Evolutionary conservation across 1,140 invertebrate genomes (phyloP), one percentile per base, ranked within the genome.

Genomic region (Melitaea cinxia): DNA sequence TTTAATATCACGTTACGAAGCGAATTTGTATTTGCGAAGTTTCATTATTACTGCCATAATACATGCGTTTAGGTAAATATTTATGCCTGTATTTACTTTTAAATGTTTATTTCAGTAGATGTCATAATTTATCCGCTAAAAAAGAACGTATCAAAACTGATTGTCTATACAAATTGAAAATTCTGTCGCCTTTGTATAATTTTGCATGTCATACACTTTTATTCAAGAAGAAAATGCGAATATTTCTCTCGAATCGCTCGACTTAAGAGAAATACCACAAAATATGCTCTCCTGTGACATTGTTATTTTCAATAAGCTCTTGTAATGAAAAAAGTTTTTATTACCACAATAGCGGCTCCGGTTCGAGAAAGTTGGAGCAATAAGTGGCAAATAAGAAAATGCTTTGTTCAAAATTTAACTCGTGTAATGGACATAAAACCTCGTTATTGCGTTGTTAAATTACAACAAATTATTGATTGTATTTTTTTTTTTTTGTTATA

Each of bases 281-380:
- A 79, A 83, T 70, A 75, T 68, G 70, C 73, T 73, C 60, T 63
- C 66, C 60, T 39, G 70, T 73, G 77, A 83, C 77, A 80, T 75
- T 78, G 80, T 81, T 85, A 83, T 82, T 80, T 83, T 83, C 82
- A 85, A 85, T 85, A 83, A 85, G 82, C 79, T 78, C 61, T 77
- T 75, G 76, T 83, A 83, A 85, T 85, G 83, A 84, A 84, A 84
- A 86, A 86, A 86, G 80, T 86, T 86, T 86, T 84, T 86, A 86
- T 83, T 80, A 76, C 83, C 75, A 67, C 76, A 78, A 78, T 73
- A 72, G 68, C 58, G 61, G 60, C 65, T 60, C 65, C 60, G 65
- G 65, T 75, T 72, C 66, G 65, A 52, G 54, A 42, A 53, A 71
- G 64, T 73, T 68, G 59, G 60, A 65, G 47, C 65, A 70, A 65